Evolutionary conservation across 2,797 vertebrate species (phyloP), one percentile per base, ranked within the genome.

Genomic region (Mallotus villosus): DNA sequence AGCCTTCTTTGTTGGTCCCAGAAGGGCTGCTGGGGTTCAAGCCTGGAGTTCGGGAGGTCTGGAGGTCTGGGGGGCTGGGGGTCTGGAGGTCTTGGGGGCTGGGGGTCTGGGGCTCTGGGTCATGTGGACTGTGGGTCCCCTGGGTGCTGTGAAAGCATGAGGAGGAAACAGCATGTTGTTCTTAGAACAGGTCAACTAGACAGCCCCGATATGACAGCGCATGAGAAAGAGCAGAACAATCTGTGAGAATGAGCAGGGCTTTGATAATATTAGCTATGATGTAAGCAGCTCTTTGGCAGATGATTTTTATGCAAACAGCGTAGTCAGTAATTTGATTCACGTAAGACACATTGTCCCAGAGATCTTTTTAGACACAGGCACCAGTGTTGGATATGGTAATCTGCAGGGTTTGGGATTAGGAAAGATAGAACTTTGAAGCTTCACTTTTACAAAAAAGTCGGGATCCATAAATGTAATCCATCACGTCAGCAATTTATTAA

Each of bases 151-250:
- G 85, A 78, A 76, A 83, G 77, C 78, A 76, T 0, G 64, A 79
- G 81, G 82, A 86, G 68, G 75, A 84, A 89, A 85, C 76, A 82
- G 66, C 74, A 62, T 87, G 85, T 84, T 78, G 77, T 83, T 83
- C 60, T 11, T 32, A 69, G 49, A 76, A 77, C 81, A 84, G 85
- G 85, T 88, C 87, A 90, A 87, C 78, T 72, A 82, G 84, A 85
- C 80, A 71, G 86, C 86, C 86, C 63, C 73, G 67, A 74, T 27
- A 46, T 25, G 57, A 62, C 34, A 21, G 24, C 11, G 9, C 12
- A 27, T 12, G 27, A 64, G 49, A n/a, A 24, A 22, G 4, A 58
- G 17, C 51, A 41, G 63, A 65, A 21, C 2, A 57, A 24, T 34
- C 49, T 57, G 22, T 34, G 8, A 24, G 62, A 63, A 37, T 41